phyloP scores from a whole-genome alignment of 2,113 vertebrate species.

The Nyctibius bracteatus region DNA sequence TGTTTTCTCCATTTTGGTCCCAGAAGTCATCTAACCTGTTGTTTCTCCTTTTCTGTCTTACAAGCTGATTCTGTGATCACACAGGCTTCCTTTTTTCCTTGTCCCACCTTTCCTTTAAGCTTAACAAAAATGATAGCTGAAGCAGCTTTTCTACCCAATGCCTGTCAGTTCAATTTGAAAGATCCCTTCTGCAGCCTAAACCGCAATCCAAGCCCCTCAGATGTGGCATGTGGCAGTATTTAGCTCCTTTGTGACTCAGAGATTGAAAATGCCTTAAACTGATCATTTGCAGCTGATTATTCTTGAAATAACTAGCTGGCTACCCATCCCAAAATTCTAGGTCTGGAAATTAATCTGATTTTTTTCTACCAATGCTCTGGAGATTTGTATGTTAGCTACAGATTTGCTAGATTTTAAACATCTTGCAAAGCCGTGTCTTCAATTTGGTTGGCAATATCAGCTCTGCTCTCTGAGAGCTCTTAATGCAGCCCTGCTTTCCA shows the following conservation, averaged over 20 bases:
- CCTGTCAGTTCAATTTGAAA: background rate
- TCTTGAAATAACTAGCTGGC: background rate
- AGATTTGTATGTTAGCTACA: background rate
- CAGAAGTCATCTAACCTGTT: background rate
- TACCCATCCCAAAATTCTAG: background rate
- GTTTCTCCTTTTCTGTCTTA: background rate
- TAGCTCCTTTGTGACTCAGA: background rate
- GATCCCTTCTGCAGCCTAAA: background rate
- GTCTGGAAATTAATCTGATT: background rate
- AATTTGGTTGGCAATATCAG: background rate
- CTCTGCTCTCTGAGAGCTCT: background rate
- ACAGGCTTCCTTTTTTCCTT: background rate
- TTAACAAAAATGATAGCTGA: background rate
- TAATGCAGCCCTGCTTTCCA: background rate
- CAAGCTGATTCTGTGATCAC: background rate
- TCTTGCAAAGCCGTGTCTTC: background rate
- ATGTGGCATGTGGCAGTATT: background rate
- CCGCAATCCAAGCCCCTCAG: background rate
- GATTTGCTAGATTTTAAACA: slow-evolving; percentile 18
- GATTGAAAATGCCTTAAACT: background rate
- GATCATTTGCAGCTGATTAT: background rate
- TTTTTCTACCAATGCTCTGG: background rate
- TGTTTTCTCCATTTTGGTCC: background rate
- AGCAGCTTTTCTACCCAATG: background rate
- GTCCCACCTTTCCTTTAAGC: background rate